Base-by-base conservation (phyloP, 2,888 invertebrate genomes). In the Galerucella pusilla region DNA sequence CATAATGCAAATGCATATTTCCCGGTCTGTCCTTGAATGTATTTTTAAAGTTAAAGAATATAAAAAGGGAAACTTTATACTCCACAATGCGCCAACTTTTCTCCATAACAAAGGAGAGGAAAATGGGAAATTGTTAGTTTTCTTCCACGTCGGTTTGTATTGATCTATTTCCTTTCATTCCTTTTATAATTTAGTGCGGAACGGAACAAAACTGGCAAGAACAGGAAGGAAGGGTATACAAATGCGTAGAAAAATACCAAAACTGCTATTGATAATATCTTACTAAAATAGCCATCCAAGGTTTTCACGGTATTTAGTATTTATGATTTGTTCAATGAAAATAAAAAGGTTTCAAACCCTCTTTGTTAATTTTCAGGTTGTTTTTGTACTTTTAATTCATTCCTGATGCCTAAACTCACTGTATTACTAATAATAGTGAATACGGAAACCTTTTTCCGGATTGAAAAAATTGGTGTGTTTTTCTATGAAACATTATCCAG, bases 91-190 rank as follows among this genome's bases (percentile, higher is more conserved):
- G 45, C 25, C 63, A 20, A 63, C 25, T 73, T 75, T 75, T 52
- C 49, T 28, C 64, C 74, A 71, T 76, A 66, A 74, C 67, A 74
- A 72, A 69, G 67, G 66, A 75, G 65, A 28, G 60, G 70, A 67
- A 59, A 67, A 16, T 66, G 67, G 76, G 65, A 76, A 72, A 74
- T 71, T 72, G 76, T 74, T 74, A 72, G 68, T 76, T 72, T 72
- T 76, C 76, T 66, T 45, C 63, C 20, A 60, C 72, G 74, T 49
- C 71, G 61, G 71, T 57, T 74, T 12, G 52, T 72, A 76, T 76
- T 49, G 76, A 76, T 74, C 70, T 74, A 71, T 71, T 54, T 74
- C 74, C 74, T 66, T 66, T 42, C 67, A 25, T 59, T 60, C 16
- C n/a, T 57, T 72, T 67, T 61, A 72, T 76, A 74, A 76, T 74